Percentiles rank a stretch among this genome's conserved stretches.
Conservation (phyloP, 2,113 vertebrate genomes). For the Bubo bubo region DNA sequence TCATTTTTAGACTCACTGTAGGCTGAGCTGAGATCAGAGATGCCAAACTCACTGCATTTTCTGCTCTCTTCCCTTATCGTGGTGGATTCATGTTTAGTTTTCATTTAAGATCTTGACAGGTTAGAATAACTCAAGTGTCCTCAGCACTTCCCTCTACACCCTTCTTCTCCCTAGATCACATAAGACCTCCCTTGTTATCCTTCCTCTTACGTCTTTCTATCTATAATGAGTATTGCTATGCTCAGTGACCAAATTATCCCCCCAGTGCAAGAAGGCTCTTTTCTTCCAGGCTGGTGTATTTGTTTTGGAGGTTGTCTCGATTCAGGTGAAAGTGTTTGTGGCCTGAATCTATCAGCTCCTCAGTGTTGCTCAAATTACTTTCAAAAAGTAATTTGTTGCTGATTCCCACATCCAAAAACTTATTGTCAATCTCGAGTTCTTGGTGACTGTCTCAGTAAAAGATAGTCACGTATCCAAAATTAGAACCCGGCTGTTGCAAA, state of each 20-base stretch:
- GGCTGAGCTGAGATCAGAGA: not conserved
- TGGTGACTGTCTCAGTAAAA: not conserved
- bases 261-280: not conserved
- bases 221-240: not conserved
- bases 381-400: constrained; percentile 58
- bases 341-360: constrained; percentile 29
- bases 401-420: constrained; percentile 59
- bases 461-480: constrained; percentile 49
- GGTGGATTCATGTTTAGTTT: not conserved
- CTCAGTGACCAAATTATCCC: not conserved
- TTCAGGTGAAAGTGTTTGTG: not conserved
- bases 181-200: not conserved
- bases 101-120: not conserved
- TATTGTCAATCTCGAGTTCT: constrained; percentile 13
- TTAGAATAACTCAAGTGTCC: not conserved
- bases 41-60: not conserved
- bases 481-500: constrained; percentile 9
- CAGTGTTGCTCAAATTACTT: constrained; percentile 50
- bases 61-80: not conserved
- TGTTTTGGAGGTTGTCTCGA: constrained; percentile 26
- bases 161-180: not conserved
- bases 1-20: not conserved
- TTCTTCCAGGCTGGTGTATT: not conserved
- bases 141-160: not conserved
- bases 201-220: not conserved